Conservation (phyloP, 1,140 invertebrate genomes). For the Neodiprion pinetum region DNA sequence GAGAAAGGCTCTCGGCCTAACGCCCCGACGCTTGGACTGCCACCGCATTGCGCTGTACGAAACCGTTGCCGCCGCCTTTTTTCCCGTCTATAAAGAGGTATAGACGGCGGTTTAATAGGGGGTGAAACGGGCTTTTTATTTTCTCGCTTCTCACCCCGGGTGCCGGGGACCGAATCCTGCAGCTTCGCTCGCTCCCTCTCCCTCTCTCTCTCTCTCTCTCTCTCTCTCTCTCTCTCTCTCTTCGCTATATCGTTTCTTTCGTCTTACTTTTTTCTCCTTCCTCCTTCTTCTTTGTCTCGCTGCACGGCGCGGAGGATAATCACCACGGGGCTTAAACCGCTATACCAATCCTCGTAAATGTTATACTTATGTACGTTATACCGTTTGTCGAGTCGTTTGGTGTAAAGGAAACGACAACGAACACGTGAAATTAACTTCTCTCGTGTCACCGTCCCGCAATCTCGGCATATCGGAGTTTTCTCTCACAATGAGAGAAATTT, state of each 20-base stretch:
- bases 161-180: constrained; percentile 30
- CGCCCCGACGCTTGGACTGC: constrained; percentile 10
- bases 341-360: too few relatives aligned
- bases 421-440: too few relatives aligned
- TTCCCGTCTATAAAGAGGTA: not conserved
- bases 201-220: constrained; percentile 26
- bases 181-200: constrained; percentile 23
- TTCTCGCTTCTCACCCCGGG: constrained; percentile 34
- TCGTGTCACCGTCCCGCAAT: too few relatives aligned
- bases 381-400: too few relatives aligned
- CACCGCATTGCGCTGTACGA: not conserved
- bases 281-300: constrained; percentile 15
- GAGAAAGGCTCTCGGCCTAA: constrained; percentile 7
- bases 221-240: constrained; percentile 20
- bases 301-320: not conserved
- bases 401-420: too few relatives aligned
- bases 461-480: too few relatives aligned
- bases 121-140: constrained; percentile 28
- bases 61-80: not conserved
- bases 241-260: constrained; percentile 21
- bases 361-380: too few relatives aligned
- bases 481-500: too few relatives aligned
- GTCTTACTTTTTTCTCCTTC: constrained; percentile 22
- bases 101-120: not conserved
- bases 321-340: constrained; percentile 14